Evolutionary conservation across 2,113 vertebrate genomes (phyloP).

Genomic region (Choloepus hoffmanni): DNA sequence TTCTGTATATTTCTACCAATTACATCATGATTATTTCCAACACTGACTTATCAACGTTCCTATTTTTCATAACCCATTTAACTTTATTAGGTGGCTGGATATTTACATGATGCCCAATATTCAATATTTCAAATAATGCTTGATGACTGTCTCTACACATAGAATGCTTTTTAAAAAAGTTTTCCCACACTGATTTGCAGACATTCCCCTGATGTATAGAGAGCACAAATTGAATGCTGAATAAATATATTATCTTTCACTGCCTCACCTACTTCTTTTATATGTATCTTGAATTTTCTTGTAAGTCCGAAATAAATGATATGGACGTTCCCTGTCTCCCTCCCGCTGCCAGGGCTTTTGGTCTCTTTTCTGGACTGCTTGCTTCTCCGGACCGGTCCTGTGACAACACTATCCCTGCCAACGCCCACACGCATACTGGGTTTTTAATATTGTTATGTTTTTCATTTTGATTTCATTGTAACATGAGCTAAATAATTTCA

Average conservation of each 20-base stretch:
- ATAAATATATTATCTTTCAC: not conserved
- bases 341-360: not conserved
- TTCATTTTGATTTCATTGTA: slow-evolving; percentile 8
- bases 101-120: not conserved
- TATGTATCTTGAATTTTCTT: not conserved
- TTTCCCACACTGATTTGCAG: not conserved
- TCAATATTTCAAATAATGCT: not conserved
- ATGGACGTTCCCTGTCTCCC: not conserved
- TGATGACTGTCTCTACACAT: not conserved
- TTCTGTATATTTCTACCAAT: not conserved
- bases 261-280: not conserved
- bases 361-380: not conserved
- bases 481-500: not conserved
- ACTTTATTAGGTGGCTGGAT: not conserved
- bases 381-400: not conserved
- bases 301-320: not conserved
- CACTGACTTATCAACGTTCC: not conserved
- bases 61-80: not conserved
- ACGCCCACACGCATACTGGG: not conserved
- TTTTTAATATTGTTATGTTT: not conserved
- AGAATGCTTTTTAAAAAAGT: not conserved
- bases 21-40: not conserved
- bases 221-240: not conserved
- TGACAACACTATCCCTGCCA: not conserved
- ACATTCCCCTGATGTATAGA: not conserved